Evolutionary conservation across 1,140 invertebrate species (phyloP).

Genomic region (Ephestia elutella): DNA sequence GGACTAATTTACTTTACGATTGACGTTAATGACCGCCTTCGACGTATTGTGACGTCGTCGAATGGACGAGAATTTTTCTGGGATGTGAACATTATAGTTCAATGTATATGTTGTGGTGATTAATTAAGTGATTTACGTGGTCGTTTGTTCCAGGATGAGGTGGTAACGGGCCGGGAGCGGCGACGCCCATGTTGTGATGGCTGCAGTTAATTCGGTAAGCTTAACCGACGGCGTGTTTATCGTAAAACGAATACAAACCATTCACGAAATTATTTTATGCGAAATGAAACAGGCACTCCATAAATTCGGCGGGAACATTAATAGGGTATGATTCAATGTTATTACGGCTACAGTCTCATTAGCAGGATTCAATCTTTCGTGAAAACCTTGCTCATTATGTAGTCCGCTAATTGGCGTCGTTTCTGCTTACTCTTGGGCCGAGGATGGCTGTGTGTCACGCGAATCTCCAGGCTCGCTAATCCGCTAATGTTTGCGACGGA

Average conservation of each 20-base stretch:
- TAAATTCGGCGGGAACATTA: constrained; percentile 22
- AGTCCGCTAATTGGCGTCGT: constrained; percentile 52
- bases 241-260: constrained; percentile 5
- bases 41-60: constrained; percentile 18
- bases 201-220: constrained; percentile 66
- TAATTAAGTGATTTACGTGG: constrained; percentile 24
- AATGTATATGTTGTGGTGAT: constrained; percentile 13
- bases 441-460: constrained; percentile 6
- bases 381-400: constrained; percentile 35
- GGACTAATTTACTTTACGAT: constrained; percentile 56
- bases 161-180: constrained; percentile 30
- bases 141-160: constrained; percentile 58
- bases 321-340: constrained; percentile 24
- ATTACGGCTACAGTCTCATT: constrained; percentile 29
- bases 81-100: constrained; percentile 14
- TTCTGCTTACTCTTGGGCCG: constrained; percentile 18
- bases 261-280: constrained; percentile 15
- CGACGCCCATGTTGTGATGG: constrained; percentile 43
- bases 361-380: constrained; percentile 37
- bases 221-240: constrained; percentile 7
- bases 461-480: neutral
- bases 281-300: constrained; percentile 12
- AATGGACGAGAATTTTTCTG: constrained; percentile 21
- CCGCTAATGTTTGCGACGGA: constrained; percentile 5
- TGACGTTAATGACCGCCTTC: constrained; percentile 32